These are phyloP conservation scores for Haemorhous mexicanus DNA, from an alignment of 2,113 vertebrate genomes.

Conservation along the genomic window DNA sequence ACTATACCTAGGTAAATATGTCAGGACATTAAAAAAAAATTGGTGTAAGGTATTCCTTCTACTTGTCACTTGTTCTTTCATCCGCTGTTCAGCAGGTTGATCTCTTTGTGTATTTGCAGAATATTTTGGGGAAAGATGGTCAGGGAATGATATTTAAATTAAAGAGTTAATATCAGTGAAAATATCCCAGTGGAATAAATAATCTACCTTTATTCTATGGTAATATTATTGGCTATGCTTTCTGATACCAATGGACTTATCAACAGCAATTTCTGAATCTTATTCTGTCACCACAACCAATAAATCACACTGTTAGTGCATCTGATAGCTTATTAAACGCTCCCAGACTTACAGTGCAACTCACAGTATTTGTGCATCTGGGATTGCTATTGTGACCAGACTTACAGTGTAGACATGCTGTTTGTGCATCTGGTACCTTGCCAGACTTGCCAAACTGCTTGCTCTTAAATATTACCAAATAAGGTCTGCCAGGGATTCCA, in stretches of 20 bases:
- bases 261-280: not conserved
- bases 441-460: not conserved
- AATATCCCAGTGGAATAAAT: not conserved
- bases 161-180: not conserved
- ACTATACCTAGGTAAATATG: not conserved
- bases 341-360: not conserved
- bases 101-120: not conserved
- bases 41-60: rapidly evolving
- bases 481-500: not conserved
- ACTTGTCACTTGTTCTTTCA: not conserved
- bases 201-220: not conserved
- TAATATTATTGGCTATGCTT: not conserved
- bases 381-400: not conserved
- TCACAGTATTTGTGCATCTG: not conserved
- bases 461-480: not conserved
- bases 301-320: not conserved
- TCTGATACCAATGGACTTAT: not conserved
- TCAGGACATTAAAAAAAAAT: not conserved
- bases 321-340: not conserved
- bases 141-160: not conserved
- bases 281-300: not conserved
- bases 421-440: not conserved
- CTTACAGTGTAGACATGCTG: not conserved
- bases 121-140: not conserved
- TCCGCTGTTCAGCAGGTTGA: not conserved